phyloP scores from a whole-genome alignment of 2,888 invertebrate genomes.

The Celastrina argiolus region DNA sequence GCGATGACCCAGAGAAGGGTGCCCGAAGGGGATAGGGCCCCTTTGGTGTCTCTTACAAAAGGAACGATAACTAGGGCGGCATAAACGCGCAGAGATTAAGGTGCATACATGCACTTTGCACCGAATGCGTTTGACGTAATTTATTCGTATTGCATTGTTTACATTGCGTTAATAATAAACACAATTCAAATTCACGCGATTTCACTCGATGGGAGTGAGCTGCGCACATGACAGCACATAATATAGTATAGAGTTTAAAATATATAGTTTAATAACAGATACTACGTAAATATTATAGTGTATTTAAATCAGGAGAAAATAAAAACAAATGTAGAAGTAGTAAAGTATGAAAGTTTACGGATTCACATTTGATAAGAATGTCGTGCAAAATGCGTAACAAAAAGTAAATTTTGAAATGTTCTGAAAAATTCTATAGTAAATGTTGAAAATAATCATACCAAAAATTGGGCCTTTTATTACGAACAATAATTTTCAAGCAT shows the following conservation, averaged over 20 bases:
- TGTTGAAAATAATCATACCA: too few relatives aligned
- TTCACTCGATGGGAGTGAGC: not conserved
- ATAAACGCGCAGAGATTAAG: conserved; percentile 66
- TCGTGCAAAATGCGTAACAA: too few relatives aligned
- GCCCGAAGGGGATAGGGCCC: conserved; percentile 76
- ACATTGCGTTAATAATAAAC: conserved; percentile 51
- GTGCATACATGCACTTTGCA: conserved; percentile 77
- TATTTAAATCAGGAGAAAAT: too few relatives aligned
- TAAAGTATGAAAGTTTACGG: too few relatives aligned
- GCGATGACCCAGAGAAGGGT: conserved; percentile 74
- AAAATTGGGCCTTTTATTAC: too few relatives aligned
- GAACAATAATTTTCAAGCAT: too few relatives aligned
- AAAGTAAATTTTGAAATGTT: too few relatives aligned
- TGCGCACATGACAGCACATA: not conserved
- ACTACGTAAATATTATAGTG: too few relatives aligned
- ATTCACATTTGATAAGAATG: too few relatives aligned
- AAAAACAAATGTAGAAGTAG: too few relatives aligned
- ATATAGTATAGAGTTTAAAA: too few relatives aligned
- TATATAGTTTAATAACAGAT: not conserved
- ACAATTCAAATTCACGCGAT: not conserved
- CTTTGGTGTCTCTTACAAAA: conserved; percentile 73
- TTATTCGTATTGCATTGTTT: conserved; percentile 67
- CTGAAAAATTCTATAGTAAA: too few relatives aligned
- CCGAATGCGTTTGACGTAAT: conserved; percentile 71
- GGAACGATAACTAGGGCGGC: conserved; percentile 71